Conservation (phyloP, 2,113 vertebrate species). For the Chrysemys picta region DNA sequence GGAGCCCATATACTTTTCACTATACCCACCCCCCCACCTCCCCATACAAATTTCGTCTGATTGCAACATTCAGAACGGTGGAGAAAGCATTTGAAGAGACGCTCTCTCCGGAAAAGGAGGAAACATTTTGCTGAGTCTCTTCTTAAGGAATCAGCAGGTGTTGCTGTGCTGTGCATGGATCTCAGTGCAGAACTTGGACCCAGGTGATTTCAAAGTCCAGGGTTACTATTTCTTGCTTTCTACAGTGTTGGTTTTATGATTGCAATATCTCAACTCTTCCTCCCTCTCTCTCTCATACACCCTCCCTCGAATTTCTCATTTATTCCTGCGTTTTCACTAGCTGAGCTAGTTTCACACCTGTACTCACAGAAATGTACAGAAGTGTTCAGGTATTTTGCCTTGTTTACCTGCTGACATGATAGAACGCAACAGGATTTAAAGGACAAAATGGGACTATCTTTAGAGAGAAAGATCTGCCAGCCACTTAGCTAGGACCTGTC, state of each 20-base stretch:
- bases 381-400: neutral
- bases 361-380: neutral
- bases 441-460: neutral
- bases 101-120: neutral
- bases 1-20: neutral
- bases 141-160: neutral
- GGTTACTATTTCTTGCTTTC: neutral
- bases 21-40: too few relatives aligned
- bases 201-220: neutral
- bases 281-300: neutral
- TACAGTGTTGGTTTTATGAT: neutral
- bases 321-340: neutral
- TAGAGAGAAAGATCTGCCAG: neutral
- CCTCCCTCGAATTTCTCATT: neutral
- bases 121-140: neutral
- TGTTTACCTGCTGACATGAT: neutral
- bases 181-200: neutral
- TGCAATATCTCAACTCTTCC: neutral
- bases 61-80: neutral
- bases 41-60: neutral
- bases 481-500: slow-evolving; percentile 1
- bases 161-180: neutral
- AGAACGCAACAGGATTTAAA: neutral
- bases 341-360: neutral
- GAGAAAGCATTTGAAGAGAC: neutral